Conservation (phyloP, 2,797 vertebrate species). For the Pantherophis alleghaniensis region DNA sequence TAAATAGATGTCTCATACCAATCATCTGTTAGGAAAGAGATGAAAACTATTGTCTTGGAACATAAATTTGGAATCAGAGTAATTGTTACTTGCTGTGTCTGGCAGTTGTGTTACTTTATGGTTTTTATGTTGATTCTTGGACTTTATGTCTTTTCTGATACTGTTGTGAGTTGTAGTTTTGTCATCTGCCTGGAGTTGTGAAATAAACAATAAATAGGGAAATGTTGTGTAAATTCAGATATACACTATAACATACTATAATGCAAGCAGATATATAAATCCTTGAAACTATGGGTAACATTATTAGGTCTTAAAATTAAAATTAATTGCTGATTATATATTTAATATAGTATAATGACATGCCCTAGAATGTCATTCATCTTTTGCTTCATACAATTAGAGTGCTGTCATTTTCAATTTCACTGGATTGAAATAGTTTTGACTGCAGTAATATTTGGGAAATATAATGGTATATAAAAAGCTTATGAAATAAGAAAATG, state of each 20-base stretch:
- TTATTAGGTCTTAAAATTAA: neutral
- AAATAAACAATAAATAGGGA: neutral
- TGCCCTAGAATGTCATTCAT: neutral
- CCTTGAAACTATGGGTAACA: neutral
- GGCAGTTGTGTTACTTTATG: neutral
- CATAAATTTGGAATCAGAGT: neutral
- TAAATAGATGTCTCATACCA: neutral
- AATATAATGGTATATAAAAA: neutral
- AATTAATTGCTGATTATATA: neutral
- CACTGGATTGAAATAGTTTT: neutral
- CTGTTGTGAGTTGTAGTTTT: neutral
- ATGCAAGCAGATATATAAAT: neutral
- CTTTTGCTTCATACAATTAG: neutral
- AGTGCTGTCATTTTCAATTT: constrained; percentile 6
- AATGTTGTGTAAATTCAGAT: neutral
- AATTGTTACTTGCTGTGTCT: neutral
- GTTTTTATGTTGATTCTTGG: neutral
- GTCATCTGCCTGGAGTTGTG: neutral
- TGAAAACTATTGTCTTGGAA: neutral
- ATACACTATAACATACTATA: neutral
- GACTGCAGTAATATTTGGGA: neutral
- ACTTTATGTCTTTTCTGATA: neutral
- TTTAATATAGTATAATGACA: neutral
- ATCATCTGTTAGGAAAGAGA: neutral
- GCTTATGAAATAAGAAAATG: neutral